phyloP scores from a whole-genome alignment of 1,140 invertebrate species.

The Armadillidium nasatum region DNA sequence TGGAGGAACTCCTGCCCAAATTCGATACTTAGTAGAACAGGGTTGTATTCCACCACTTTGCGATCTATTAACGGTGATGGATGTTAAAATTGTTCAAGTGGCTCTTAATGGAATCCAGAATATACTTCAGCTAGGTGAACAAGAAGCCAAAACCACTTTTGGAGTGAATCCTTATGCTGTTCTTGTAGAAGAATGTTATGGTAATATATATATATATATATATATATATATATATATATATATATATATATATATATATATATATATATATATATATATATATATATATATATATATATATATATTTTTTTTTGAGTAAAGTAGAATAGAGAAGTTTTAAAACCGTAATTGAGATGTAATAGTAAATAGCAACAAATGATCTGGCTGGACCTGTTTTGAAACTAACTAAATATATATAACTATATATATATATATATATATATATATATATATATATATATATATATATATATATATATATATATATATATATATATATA shows the following conservation, averaged over 20 bases:
- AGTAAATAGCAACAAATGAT: no score
- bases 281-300: background rate
- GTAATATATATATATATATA: conserved; percentile 54
- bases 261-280: background rate
- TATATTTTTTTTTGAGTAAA: no score
- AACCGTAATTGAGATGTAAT: no score
- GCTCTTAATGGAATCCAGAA: conserved; percentile 94
- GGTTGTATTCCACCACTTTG: conserved; percentile 90
- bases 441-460: no score
- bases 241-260: conserved; percentile 7
- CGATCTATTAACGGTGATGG: conserved; percentile 87
- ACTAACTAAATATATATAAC: no score
- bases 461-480: no score
- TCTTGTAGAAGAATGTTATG: conserved; percentile 91
- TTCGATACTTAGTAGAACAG: conserved; percentile 59
- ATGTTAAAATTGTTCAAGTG: conserved; percentile 95
- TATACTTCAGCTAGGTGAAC: conserved; percentile 86
- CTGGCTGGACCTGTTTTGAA: no score
- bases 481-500: no score
- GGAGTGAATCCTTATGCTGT: conserved; percentile 85
- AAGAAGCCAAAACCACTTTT: conserved; percentile 63
- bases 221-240: background rate
- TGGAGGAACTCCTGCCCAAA: conserved; percentile 88
- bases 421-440: no score
- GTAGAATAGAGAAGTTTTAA: no score